Evolutionary conservation across 2,113 vertebrate genomes (phyloP).

Genomic region (Ceuthmochares aereus): DNA sequence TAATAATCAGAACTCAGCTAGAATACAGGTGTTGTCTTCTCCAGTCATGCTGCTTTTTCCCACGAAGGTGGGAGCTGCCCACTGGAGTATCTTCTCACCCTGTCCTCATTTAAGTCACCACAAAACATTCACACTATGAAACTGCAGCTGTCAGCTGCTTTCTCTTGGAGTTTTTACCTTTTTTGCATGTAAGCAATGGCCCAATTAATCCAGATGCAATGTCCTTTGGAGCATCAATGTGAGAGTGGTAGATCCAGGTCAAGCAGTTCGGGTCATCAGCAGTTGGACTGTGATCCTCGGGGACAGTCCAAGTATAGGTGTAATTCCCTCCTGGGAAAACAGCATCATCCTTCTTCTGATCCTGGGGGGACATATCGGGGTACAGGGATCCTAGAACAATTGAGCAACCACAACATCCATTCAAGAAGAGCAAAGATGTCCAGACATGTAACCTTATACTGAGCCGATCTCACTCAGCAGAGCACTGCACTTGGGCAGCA

Average conservation of each 20-base stretch:
- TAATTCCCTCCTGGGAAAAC: conserved; percentile 77
- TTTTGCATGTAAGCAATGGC: conserved; percentile 79
- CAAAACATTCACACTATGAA: neutral
- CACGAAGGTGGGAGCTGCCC: neutral
- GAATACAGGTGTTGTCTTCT: neutral
- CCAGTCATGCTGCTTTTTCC: neutral
- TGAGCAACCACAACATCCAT: conserved; percentile 44
- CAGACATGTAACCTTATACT: neutral
- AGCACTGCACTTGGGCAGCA: neutral
- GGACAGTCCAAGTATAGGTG: conserved; percentile 79
- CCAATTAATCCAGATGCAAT: conserved; percentile 82
- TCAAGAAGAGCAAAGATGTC: neutral
- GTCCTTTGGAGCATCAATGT: conserved; percentile 80
- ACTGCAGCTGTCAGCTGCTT: neutral
- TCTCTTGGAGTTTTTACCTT: conserved; percentile 55
- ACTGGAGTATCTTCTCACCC: neutral
- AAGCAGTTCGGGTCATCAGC: conserved; percentile 79
- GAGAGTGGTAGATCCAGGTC: conserved; percentile 84
- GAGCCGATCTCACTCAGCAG: neutral
- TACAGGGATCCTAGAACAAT: conserved; percentile 79
- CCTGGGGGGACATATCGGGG: conserved; percentile 77
- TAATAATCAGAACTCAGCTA: neutral
- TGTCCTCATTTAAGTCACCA: neutral
- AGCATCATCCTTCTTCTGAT: conserved; percentile 78
- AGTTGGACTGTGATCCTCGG: conserved; percentile 78